Conservation (phyloP, 2,113 vertebrate genomes). For the Pluvialis apricaria region DNA sequence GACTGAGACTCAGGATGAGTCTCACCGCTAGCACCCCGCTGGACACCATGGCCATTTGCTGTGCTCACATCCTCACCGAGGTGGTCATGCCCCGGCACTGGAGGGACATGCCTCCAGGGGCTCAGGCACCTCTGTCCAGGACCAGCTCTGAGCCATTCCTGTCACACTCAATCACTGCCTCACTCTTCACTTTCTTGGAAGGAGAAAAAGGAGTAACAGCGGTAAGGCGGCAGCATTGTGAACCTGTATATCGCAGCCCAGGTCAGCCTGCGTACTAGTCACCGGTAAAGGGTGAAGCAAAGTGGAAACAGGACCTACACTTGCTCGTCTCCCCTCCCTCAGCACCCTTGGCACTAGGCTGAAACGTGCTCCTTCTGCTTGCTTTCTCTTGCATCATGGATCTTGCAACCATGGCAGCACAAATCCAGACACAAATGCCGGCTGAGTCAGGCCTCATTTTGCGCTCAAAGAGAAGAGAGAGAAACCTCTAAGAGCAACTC, state of each 20-base stretch:
- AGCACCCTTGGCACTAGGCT: background rate
- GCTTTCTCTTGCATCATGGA: background rate
- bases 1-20: background rate
- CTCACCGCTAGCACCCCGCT: background rate
- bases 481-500: background rate
- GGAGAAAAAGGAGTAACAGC: background rate
- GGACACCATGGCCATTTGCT: background rate
- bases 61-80: background rate
- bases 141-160: background rate
- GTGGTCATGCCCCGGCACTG: background rate
- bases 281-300: background rate
- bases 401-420: background rate
- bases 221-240: background rate
- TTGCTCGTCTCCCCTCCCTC: background rate
- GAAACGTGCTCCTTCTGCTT: background rate
- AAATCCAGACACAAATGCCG: background rate
- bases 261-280: background rate
- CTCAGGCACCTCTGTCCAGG: background rate
- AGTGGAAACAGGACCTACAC: background rate
- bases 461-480: background rate
- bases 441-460: background rate
- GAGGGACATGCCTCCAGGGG: fast-evolving
- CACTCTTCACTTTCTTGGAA: background rate
- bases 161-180: fast-evolving
- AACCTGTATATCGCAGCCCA: background rate